Base-by-base conservation (phyloP, 2,888 invertebrate species). In the Pemphredon lugubris region DNA sequence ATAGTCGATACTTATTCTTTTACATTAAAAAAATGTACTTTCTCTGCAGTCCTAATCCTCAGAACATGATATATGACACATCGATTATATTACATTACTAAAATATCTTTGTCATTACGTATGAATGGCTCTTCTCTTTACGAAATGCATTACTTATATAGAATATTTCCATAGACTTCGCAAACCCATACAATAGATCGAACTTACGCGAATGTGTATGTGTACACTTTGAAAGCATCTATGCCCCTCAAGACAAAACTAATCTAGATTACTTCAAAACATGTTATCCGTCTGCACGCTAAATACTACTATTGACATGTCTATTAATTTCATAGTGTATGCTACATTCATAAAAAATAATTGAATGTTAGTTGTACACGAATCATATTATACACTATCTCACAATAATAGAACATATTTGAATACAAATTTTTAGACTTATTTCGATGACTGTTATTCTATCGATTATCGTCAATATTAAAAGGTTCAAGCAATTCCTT, bases 11-110 rank as follows among this genome's bases (percentile, higher is more conserved):
- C n/a, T 26, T 34, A 18, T 23, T 2, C n/a, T 44, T 30, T 20
- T 51, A 54, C 39, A 37, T 53, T 54, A 18, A 45, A 63, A 50
- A 68, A 40, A 50, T 60, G 30, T 64, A 75, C 57, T 45, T 72
- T 54, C 32, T 57, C 18, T 14, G 53, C 30, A 45, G 14, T 26
- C 21, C 55, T 42, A 64, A 9, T 32, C 40, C 21, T 65, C 32
- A 18, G 23, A 32, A 60, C 39, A 26, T 60, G 69, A 55, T 53
- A 14, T 61, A 37, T 39, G 53, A 66, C 40, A 55, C 23, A 47
- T 51, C 37, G 45, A 63, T 34, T 63, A 58, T 59, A 61, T 60
- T 47, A 67, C 34, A 64, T 64, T 77, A 64, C 50, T 73, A 76
- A 78, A 75, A 76, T 70, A 78, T 60, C 23, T 71, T 54, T 47